These are phyloP conservation scores for Argyresthia goedartella DNA, from an alignment of 2,888 invertebrate genomes.

Conservation along the genomic window DNA sequence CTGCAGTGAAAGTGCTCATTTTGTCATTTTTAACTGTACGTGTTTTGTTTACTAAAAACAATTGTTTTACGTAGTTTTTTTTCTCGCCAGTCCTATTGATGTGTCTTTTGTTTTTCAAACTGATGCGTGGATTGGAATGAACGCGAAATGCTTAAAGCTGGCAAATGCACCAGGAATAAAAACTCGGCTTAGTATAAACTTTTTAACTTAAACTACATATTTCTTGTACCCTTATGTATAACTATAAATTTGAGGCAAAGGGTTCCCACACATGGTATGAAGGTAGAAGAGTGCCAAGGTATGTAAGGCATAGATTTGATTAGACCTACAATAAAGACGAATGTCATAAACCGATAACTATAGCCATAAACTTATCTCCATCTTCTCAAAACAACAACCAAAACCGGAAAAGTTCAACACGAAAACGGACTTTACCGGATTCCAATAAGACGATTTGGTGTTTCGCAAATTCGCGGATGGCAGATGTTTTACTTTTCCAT, in stretches of 20 bases:
- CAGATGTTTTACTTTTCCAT: conserved; percentile 25
- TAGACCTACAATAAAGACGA: too few species aligned
- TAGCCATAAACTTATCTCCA: too few species aligned
- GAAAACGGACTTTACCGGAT: background rate
- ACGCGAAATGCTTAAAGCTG: background rate
- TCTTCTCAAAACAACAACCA: background rate
- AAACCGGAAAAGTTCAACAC: background rate
- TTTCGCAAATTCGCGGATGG: background rate
- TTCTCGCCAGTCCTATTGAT: background rate
- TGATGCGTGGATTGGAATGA: background rate
- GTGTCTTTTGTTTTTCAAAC: background rate
- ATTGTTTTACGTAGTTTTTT: conserved; percentile 22
- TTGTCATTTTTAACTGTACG: conserved; percentile 36
- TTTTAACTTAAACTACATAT: too few species aligned
- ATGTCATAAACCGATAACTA: too few species aligned
- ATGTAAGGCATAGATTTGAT: too few species aligned
- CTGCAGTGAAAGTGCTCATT: conserved; percentile 47
- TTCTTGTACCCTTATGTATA: too few species aligned
- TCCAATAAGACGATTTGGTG: background rate
- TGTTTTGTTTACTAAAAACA: conserved; percentile 26
- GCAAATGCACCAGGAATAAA: too few species aligned
- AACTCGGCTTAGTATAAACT: too few species aligned
- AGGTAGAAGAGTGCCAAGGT: too few species aligned
- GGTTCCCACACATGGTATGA: too few species aligned
- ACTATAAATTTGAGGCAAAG: too few species aligned